Conservation (phyloP, 1,140 invertebrate genomes). For the Babylonia areolata region DNA sequence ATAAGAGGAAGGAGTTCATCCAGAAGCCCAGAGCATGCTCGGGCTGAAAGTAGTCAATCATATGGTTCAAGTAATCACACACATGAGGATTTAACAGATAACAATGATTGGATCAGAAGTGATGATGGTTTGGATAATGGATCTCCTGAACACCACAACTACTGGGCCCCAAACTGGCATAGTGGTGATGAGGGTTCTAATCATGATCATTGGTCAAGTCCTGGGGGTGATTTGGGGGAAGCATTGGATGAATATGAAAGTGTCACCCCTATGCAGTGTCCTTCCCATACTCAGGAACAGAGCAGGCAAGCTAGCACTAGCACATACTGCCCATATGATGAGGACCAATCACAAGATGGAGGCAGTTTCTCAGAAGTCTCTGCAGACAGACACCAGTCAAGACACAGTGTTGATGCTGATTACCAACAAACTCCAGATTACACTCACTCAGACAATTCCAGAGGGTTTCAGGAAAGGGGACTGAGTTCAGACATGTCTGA, state of each 20-base stretch:
- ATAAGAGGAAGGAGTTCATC: background rate
- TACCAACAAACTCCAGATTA: background rate
- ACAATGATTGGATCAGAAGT: no score
- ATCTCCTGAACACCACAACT: no score
- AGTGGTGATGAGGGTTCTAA: no score
- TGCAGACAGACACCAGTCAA: background rate
- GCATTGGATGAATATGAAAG: background rate
- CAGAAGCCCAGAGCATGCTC: background rate
- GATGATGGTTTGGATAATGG: no score
- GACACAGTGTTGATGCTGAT: background rate
- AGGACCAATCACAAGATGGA: background rate
- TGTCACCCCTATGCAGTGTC: background rate
- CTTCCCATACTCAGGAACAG: background rate
- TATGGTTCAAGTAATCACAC: no score
- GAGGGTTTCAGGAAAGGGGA: background rate
- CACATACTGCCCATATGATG: background rate
- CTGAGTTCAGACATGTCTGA: background rate
- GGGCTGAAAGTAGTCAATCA: no score
- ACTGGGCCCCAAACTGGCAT: no score
- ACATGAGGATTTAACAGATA: no score
- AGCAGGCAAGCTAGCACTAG: background rate
- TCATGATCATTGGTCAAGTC: background rate
- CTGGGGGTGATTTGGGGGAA: background rate
- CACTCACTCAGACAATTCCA: background rate
- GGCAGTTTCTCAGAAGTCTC: background rate